Evolutionary conservation across 1,140 invertebrate species (phyloP).

Genomic region (Whitmania pigra): DNA sequence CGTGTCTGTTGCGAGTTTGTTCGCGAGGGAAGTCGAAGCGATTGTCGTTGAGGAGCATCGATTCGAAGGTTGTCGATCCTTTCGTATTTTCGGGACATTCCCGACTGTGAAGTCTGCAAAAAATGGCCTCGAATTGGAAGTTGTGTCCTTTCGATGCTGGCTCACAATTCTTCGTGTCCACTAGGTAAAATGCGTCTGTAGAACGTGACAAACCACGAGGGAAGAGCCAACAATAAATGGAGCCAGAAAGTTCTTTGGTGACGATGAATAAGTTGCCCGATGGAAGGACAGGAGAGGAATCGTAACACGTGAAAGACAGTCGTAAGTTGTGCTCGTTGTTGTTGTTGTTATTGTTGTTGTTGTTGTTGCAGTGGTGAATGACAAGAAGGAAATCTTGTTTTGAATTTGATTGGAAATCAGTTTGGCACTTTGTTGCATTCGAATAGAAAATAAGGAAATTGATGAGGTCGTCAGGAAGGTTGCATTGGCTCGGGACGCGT

Average conservation of each 20-base stretch:
- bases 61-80: too few species aligned
- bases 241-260: background rate
- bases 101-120: too few species aligned
- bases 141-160: too few species aligned
- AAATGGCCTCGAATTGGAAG: too few species aligned
- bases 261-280: conserved; percentile 14
- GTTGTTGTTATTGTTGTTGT: conserved; percentile 5
- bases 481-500: background rate
- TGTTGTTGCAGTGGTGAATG: conserved; percentile 10
- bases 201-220: background rate
- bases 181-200: too few species aligned
- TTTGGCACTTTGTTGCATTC: conserved; percentile 1
- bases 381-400: background rate
- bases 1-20: too few species aligned
- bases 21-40: too few species aligned
- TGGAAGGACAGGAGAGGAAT: conserved; percentile 19
- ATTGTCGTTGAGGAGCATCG: too few species aligned
- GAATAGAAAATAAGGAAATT: background rate
- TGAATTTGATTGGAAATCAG: background rate
- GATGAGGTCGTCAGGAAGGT: conserved; percentile 4
- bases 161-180: too few species aligned
- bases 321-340: background rate
- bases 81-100: too few species aligned
- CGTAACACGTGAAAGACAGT: conserved; percentile 14
- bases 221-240: conserved; percentile 16